Evolutionary conservation across 1,140 invertebrate species (phyloP), one percentile per base, ranked within the genome.

Genomic region (Dolichoris vasculosae): DNA sequence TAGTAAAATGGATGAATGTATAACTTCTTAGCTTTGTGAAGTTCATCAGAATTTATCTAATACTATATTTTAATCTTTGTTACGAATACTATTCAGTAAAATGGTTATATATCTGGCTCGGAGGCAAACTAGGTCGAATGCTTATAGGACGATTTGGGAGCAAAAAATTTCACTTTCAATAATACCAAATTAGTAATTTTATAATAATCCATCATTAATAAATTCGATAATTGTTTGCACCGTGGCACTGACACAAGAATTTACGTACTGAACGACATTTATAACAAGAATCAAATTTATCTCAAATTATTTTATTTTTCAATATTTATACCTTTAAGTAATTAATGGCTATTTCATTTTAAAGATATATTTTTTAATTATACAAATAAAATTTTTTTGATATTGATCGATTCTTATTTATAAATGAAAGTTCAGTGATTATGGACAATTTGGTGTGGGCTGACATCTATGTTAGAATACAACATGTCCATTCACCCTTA

Each of bases 361-460:
- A 26, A 46, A 9, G 40, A 73, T 30, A 82, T 15, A 6, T 13
- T 51, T 32, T 63, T 40, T 35, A n/a, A 59, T 7, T 30, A 59
- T 20, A 64, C 2, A 30, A 64, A 81, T 81, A 46, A n/a, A 81
- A 81, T 64, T 32, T 78, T 32, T 63, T 78, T 78, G 48, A 35
- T 38, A 81, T 69, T 82, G 43, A 71, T 51, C 20, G 83, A 73
- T 85, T 85, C 83, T 85, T 85, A 77, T 63, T n/a, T 51, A 23
- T 80, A n/a, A 85, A 64, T 81, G 48, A 51, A 6, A 64, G 78
- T 43, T 76, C 71, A 82, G 71, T 81, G 59, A 91, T 90, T 90
- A 93, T 93, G 90, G 91, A 93, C 91, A 92, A 92, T 92, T 93
- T 92, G 92, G 90, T 93, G 92, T 93, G 92, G 92, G 93, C 92